phyloP scores from a whole-genome alignment of 2,113 vertebrate species.

The Psephotus haematonotus region DNA sequence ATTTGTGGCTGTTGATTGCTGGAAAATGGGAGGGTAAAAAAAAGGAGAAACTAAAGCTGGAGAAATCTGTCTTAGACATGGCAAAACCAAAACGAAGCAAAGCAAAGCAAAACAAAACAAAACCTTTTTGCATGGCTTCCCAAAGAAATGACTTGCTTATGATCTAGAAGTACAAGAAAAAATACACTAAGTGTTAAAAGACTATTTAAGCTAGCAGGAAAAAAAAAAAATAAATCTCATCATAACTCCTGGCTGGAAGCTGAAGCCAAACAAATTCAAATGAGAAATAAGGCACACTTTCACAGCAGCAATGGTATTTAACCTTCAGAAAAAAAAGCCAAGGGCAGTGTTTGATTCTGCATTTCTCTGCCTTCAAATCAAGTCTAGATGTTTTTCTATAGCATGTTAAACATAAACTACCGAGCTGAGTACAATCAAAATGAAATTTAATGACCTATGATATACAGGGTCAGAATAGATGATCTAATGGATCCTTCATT shows the following conservation, averaged over 20 bases:
- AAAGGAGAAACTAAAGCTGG: neutral
- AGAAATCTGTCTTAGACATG: neutral
- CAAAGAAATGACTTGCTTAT: neutral
- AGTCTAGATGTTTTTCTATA: constrained; percentile 12
- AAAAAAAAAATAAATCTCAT: neutral
- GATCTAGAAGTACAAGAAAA: neutral
- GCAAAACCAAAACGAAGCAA: neutral
- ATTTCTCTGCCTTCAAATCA: constrained; percentile 4
- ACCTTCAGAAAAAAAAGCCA: constrained; percentile 36
- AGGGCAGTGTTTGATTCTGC: neutral
- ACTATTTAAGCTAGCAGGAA: neutral
- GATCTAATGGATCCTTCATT: constrained; percentile 31
- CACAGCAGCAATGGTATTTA: neutral
- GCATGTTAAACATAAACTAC: neutral
- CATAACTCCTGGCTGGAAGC: neutral
- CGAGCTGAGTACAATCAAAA: neutral
- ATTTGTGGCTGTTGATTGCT: neutral
- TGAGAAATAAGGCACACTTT: neutral
- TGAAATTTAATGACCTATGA: constrained; percentile 51
- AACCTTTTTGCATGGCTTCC: neutral
- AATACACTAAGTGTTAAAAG: neutral
- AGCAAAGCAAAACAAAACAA: neutral
- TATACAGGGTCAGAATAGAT: constrained; percentile 13
- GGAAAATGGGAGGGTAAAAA: neutral
- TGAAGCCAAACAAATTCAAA: constrained; percentile 27